A percentile compares a stretch with the other conserved stretches of the same genome.
Evolutionary conservation across 1,140 invertebrate species (phyloP).

Genomic region (Pteromalus puparum): DNA sequence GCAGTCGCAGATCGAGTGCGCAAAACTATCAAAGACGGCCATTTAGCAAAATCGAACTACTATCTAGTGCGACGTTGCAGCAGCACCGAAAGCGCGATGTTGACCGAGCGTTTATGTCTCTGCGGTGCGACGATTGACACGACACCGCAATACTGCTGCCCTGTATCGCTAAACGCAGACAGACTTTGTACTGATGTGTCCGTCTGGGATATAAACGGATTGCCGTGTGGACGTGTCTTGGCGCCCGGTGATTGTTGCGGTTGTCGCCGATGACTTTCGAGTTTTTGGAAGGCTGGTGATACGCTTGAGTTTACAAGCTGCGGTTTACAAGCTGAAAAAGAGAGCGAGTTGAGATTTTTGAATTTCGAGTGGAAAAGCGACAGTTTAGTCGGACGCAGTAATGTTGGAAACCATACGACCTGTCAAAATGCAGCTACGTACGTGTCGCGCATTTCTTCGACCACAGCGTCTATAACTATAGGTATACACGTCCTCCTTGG

Average conservation of each 20-base stretch:
- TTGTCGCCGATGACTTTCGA: neutral
- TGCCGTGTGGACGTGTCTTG: neutral
- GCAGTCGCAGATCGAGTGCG: too few species aligned
- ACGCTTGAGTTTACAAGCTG: too few species aligned
- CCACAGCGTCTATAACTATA: neutral
- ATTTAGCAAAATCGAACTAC: too few species aligned
- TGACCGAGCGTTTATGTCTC: slow-evolving; percentile 12
- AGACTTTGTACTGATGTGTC: too few species aligned
- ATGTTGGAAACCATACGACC: neutral
- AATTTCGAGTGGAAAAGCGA: too few species aligned
- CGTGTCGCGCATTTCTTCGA: slow-evolving; percentile 22
- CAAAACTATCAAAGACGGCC: too few species aligned
- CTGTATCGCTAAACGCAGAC: neutral
- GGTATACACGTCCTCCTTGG: neutral
- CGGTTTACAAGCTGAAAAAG: too few species aligned
- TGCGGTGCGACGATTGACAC: slow-evolving; percentile 5
- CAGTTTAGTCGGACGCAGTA: too few species aligned
- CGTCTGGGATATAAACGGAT: neutral
- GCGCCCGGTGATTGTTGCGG: neutral
- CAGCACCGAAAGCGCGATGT: neutral
- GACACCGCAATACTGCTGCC: neutral
- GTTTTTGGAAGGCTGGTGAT: too few species aligned
- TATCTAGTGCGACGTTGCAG: too few species aligned
- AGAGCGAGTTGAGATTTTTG: too few species aligned
- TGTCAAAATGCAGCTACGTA: neutral